Percentiles rank a stretch among this genome's conserved stretches.
Evolutionary conservation across 2,113 vertebrate species (phyloP).

Genomic region (Erpornis zantholeuca): DNA sequence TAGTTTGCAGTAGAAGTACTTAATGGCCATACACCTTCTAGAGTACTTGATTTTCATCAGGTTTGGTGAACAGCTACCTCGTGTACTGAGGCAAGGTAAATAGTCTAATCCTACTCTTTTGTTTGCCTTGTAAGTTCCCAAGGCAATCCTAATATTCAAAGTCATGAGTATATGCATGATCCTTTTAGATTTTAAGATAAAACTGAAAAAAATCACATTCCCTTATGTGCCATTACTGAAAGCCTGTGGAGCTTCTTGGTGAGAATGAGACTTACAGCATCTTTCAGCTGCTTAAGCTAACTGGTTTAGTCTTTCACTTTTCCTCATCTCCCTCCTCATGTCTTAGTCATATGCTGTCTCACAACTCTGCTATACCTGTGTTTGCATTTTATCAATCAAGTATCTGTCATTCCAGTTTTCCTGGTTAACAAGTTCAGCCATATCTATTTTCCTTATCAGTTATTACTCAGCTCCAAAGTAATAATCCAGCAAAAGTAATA

Average conservation of each 20-base stretch:
- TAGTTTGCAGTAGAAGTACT: neutral
- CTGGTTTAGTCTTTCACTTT: neutral
- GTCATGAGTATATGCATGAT: neutral
- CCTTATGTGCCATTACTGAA: neutral
- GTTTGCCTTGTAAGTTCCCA: neutral
- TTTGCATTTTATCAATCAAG: neutral
- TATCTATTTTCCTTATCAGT: neutral
- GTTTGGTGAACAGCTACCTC: neutral
- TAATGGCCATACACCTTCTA: neutral
- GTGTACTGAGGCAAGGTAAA: neutral
- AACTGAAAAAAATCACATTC: neutral
- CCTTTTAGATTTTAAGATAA: neutral
- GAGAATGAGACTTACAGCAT: neutral
- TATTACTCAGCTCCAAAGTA: neutral
- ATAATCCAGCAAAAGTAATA: neutral
- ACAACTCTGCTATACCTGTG: neutral
- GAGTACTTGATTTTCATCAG: constrained; percentile 1
- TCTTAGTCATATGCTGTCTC: neutral
- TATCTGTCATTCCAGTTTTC: neutral
- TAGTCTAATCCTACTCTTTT: constrained; percentile 5
- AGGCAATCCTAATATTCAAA: neutral
- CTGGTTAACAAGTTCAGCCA: neutral
- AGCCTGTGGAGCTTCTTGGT: neutral
- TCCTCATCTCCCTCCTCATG: neutral
- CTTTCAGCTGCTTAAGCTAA: neutral